phyloP scores from a whole-genome alignment of 2,888 invertebrate genomes.

The Mimas tiliae region DNA sequence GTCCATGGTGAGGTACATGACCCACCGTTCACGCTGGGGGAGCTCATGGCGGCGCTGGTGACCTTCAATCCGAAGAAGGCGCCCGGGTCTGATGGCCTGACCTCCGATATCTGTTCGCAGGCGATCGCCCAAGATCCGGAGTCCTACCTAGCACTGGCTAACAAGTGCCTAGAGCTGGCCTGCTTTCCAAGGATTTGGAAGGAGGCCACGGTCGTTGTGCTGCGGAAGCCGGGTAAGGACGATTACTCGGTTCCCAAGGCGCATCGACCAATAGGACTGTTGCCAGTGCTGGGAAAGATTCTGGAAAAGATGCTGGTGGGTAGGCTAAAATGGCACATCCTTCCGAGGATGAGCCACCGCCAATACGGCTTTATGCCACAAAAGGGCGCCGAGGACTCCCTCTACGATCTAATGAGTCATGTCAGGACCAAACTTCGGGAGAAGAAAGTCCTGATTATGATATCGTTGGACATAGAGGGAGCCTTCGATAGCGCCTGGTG shows the following conservation, averaged over 20 bases:
- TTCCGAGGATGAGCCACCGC: not conserved
- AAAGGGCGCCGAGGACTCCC: slow-evolving; percentile 18
- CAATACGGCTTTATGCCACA: not conserved
- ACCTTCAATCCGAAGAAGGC: slow-evolving; percentile 35
- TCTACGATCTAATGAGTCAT: not conserved
- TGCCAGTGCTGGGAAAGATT: slow-evolving; percentile 28
- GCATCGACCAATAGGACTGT: slow-evolving; percentile 30
- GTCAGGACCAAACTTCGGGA: not conserved
- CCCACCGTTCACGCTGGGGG: no score
- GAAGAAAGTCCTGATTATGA: no score
- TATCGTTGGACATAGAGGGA: no score
- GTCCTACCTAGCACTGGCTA: slow-evolving; percentile 6
- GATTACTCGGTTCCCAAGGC: slow-evolving; percentile 24
- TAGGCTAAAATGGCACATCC: not conserved
- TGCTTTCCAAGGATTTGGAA: not conserved
- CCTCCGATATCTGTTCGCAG: slow-evolving; percentile 35
- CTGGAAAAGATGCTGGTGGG: slow-evolving; percentile 20
- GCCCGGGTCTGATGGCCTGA: slow-evolving; percentile 36
- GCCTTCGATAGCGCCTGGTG: no score
- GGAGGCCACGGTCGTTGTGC: not conserved
- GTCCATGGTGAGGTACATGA: no score
- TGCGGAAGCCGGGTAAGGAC: slow-evolving; percentile 25
- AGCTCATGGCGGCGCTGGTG: no score
- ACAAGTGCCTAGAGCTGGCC: not conserved
- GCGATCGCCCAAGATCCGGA: not conserved